A percentile compares a stretch with the other conserved stretches of the same genome.
These are phyloP conservation scores for Buceros bicornis DNA, from an alignment of 2,797 vertebrate species.

Conservation along the genomic window DNA sequence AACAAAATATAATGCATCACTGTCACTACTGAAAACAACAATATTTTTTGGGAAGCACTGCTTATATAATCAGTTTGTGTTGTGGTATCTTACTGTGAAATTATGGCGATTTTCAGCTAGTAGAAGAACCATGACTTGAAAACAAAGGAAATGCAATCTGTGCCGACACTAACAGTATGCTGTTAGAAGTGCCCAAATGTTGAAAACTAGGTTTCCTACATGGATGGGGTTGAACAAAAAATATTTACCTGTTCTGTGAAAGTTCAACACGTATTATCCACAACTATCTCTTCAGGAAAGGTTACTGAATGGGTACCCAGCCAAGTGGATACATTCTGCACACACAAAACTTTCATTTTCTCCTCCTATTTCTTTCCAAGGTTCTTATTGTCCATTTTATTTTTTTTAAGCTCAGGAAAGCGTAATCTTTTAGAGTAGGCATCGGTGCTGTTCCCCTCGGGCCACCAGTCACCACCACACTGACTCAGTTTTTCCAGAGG, in stretches of 20 bases:
- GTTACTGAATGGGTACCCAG: background rate
- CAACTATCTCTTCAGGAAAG: background rate
- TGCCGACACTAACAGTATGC: background rate
- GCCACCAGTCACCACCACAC: constrained; percentile 29
- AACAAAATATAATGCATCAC: background rate
- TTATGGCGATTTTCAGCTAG: background rate
- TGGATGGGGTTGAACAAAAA: background rate
- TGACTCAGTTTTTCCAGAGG: constrained; percentile 62
- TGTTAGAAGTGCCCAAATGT: background rate
- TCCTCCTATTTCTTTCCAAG: background rate
- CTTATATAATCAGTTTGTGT: background rate
- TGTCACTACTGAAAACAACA: background rate
- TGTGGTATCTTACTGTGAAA: background rate
- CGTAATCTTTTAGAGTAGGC: background rate
- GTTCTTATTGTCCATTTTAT: background rate
- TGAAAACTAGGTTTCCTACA: background rate
- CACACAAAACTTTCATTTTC: background rate
- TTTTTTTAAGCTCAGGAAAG: background rate
- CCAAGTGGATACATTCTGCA: background rate
- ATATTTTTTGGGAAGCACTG: background rate
- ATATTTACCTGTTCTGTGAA: background rate
- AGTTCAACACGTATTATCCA: background rate
- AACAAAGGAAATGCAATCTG: background rate
- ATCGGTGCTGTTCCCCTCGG: constrained; percentile 10
- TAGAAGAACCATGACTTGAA: background rate